These are phyloP conservation scores for Zapus hudsonius DNA, from an alignment of 2,113 vertebrate species.

Conservation along the genomic window DNA sequence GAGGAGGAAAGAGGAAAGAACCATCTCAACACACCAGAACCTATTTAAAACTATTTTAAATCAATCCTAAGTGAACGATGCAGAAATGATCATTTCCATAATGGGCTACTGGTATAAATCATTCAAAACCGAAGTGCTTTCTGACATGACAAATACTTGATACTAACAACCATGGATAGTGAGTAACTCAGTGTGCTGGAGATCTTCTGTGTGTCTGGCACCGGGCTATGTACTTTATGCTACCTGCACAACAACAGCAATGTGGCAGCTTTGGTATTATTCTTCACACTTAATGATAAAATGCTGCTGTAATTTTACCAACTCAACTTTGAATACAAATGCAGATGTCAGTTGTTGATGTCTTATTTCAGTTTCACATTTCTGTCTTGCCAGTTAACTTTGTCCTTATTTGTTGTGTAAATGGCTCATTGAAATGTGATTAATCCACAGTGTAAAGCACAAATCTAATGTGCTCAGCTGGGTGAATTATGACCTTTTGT, in stretches of 20 bases:
- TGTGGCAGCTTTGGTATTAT: neutral
- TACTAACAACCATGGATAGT: neutral
- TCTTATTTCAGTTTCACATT: neutral
- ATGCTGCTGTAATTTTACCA: neutral
- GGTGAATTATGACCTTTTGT: neutral
- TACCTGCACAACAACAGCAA: neutral
- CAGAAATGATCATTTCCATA: neutral
- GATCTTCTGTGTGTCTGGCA: neutral
- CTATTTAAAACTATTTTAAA: neutral
- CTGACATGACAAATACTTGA: neutral
- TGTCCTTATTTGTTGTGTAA: neutral
- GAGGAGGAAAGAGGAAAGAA: neutral
- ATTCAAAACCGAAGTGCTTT: neutral
- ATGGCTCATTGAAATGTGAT: neutral
- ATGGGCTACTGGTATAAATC: neutral
- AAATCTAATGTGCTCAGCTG: neutral
- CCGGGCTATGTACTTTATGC: accelerated
- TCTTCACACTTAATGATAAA: neutral
- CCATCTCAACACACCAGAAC: neutral
- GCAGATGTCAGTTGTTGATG: neutral
- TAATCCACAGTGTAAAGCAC: neutral
- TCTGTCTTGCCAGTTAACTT: neutral
- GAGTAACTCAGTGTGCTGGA: neutral
- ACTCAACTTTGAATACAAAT: neutral
- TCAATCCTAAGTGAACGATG: neutral